A percentile compares a stretch with the other conserved stretches of the same genome.
phyloP scores from a whole-genome alignment of 2,113 vertebrate species.

The Coryphaenoides rupestris region DNA sequence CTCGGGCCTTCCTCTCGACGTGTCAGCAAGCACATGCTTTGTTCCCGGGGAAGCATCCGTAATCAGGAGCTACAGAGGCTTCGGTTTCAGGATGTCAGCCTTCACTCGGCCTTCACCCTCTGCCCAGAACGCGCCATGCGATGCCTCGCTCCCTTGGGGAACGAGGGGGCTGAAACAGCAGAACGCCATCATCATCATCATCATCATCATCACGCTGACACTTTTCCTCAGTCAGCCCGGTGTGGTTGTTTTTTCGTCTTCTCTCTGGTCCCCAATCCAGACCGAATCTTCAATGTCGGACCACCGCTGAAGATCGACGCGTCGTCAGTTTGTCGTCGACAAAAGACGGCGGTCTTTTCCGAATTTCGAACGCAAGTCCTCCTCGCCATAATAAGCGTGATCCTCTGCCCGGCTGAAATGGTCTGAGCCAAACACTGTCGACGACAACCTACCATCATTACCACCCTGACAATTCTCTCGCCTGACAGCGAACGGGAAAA shows the following conservation, averaged over 20 bases:
- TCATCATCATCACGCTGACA: too few relatives aligned
- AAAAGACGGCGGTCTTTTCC: slow-evolving; percentile 2
- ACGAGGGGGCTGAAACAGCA: slow-evolving; percentile 51
- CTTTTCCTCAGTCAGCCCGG: slow-evolving; percentile 55
- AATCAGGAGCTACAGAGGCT: slow-evolving; percentile 55
- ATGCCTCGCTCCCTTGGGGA: slow-evolving; percentile 53
- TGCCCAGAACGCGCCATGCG: slow-evolving; percentile 57
- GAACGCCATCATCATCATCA: slow-evolving; percentile 30
- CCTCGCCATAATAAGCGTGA: not conserved
- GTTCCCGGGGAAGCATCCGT: slow-evolving; percentile 46
- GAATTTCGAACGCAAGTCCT: slow-evolving; percentile 16
- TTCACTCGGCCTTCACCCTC: slow-evolving; percentile 43
- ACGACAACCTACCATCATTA: slow-evolving; percentile 3
- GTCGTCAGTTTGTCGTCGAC: slow-evolving; percentile 21
- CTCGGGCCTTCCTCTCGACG: slow-evolving; percentile 38
- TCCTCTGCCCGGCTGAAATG: not conserved
- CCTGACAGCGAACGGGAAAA: too few relatives aligned
- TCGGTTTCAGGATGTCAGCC: slow-evolving; percentile 51
- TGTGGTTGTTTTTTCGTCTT: slow-evolving; percentile 30
- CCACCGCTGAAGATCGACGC: slow-evolving; percentile 48
- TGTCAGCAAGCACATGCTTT: slow-evolving; percentile 36
- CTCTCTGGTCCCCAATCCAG: slow-evolving; percentile 50
- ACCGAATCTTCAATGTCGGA: slow-evolving; percentile 33
- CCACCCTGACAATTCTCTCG: not conserved
- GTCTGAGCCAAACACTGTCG: not conserved